Base-by-base conservation (phyloP, 2,797 vertebrate genomes). In the Hoplostethus atlanticus region DNA sequence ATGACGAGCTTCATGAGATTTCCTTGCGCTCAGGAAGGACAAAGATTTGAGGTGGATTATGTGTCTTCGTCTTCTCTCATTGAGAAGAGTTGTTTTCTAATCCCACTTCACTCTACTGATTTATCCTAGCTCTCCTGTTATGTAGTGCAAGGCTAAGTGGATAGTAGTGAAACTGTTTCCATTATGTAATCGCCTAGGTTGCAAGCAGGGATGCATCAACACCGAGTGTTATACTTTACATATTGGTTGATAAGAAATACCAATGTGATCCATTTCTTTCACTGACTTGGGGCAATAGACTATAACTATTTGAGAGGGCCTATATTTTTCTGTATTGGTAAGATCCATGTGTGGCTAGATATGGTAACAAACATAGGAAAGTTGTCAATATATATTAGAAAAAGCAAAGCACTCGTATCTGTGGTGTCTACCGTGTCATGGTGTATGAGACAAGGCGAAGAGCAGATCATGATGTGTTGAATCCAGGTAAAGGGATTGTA, bases 11-110 rank as follows among this genome's bases (percentile, higher is more conserved):
- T 57, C 69, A 56, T 48, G 73, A 40, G 76, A 54, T 61, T 55
- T 72, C 62, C 53, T 55, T 34, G 25, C 38, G 74, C 47, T 16
- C 17, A 42, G 46, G 68, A 81, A 66, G 56, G 28, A 36, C 58
- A 53, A 59, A 48, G 42, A 44, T 70, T 79, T 75, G 31, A 59
- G 30, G 51, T 70, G 68, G 75, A 87, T 86, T 85, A 77, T 71
- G 8, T 25, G 10, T 46, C 16, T 67, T 80, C 38, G 31, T 80
- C 64, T 76, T 66, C 36, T 28, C 17, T 68, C 68, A 68, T 76
- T 81, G 71, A 84, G 46, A 82, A 63, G 60, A 76, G 78, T 81
- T 71, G 68, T 80, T 83, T 79, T 71, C 62, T 91, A 86, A 90
- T 91, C 78, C 72, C 71, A 16, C 76, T 68, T 76, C 51, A 64